phyloP scores from a whole-genome alignment of 2,888 invertebrate genomes.

The Sepioteuthis lessoniana region DNA sequence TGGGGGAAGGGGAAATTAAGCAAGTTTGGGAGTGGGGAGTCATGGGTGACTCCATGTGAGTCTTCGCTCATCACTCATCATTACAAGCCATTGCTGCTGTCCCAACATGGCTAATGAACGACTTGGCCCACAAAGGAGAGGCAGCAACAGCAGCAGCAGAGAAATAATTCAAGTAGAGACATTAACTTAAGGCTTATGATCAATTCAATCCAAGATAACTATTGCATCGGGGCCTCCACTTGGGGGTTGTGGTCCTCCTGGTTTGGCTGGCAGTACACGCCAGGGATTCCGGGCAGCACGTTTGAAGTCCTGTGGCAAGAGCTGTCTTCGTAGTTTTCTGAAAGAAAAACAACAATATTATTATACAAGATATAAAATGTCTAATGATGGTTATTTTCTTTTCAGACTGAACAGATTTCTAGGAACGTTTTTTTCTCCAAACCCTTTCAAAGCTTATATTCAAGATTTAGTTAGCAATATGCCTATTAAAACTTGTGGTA shows the following conservation, averaged over 20 bases:
- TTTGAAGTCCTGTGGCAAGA: slow-evolving; percentile 86
- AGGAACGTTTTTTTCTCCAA: too few relatives aligned
- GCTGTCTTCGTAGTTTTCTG: slow-evolving; percentile 88
- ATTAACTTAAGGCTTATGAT: slow-evolving; percentile 41
- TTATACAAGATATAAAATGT: background rate
- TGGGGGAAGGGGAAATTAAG: too few relatives aligned
- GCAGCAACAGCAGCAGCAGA: slow-evolving; percentile 49
- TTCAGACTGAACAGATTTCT: too few relatives aligned
- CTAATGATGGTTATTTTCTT: too few relatives aligned
- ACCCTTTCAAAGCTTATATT: too few relatives aligned
- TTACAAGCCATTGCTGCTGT: slow-evolving; percentile 51
- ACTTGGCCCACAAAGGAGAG: slow-evolving; percentile 41
- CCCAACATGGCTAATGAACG: slow-evolving; percentile 52
- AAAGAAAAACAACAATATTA: background rate
- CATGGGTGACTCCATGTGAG: background rate
- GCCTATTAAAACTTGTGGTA: too few relatives aligned
- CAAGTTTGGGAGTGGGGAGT: background rate
- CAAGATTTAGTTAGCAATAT: too few relatives aligned
- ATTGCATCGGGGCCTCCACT: slow-evolving; percentile 47
- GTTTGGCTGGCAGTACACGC: slow-evolving; percentile 64
- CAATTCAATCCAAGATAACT: slow-evolving; percentile 49
- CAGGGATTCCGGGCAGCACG: slow-evolving; percentile 90
- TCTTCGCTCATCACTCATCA: background rate
- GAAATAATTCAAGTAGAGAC: slow-evolving; percentile 40
- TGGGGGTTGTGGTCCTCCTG: slow-evolving; percentile 53